These are phyloP conservation scores for Heliconius hortense DNA, from an alignment of 2,888 invertebrate species.

Conservation along the genomic window DNA sequence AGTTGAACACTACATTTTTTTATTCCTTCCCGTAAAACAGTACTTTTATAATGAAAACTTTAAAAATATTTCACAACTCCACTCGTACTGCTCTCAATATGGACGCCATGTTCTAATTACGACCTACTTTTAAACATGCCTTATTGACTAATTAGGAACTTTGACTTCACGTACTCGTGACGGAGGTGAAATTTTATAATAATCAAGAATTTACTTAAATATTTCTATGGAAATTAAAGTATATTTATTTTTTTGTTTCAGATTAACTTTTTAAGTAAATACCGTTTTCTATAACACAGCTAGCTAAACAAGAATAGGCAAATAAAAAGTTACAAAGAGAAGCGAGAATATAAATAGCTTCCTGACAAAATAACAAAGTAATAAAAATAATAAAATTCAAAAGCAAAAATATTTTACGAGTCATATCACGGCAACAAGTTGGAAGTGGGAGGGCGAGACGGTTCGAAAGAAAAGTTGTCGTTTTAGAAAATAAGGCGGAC, in stretches of 20 bases:
- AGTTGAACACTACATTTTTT: neutral
- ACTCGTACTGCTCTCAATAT: neutral
- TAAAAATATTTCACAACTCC: neutral
- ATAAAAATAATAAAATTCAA: conserved; percentile 22
- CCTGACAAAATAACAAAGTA: conserved; percentile 13
- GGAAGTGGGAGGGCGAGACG: conserved; percentile 12
- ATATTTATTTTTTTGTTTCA: neutral
- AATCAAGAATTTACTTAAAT: neutral
- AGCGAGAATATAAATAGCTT: conserved; percentile 12
- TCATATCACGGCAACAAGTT: conserved; percentile 28
- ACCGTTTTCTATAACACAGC: neutral
- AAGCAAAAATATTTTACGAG: conserved; percentile 22
- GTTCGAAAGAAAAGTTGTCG: conserved; percentile 14
- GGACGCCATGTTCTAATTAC: conserved; percentile 18
- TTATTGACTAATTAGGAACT: conserved; percentile 22
- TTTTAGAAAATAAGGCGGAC: conserved; percentile 19
- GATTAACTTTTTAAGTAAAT: too few relatives aligned
- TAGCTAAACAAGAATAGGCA: neutral
- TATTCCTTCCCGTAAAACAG: conserved; percentile 1
- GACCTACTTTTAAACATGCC: conserved; percentile 19
- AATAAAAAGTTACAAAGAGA: conserved; percentile 8
- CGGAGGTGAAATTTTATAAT: neutral
- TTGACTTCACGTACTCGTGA: conserved; percentile 8
- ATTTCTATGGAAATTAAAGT: neutral
- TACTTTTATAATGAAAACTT: conserved; percentile 4